Conservation (phyloP, 2,113 vertebrate genomes). For the Pangasianodon hypophthalmus region DNA sequence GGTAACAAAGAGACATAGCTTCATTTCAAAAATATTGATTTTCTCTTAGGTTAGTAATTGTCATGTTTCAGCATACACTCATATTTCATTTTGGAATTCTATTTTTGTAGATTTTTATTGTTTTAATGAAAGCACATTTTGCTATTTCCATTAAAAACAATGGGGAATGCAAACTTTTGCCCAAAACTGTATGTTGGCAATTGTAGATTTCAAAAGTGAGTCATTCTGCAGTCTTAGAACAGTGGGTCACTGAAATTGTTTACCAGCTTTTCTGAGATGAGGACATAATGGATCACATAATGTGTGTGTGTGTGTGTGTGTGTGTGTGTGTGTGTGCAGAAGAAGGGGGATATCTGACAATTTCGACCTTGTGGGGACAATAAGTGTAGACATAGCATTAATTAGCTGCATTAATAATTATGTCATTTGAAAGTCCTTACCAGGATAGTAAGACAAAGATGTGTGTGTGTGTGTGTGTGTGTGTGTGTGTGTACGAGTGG, state of each 20-base stretch:
- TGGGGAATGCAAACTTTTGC: background rate
- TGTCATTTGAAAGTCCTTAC: too few relatives aligned
- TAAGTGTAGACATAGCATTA: too few relatives aligned
- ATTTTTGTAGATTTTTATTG: background rate
- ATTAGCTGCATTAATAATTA: too few relatives aligned
- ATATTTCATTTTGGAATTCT: background rate
- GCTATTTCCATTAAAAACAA: background rate
- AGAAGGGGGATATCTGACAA: too few relatives aligned
- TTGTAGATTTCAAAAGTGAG: background rate
- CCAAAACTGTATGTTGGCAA: background rate
- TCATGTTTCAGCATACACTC: background rate
- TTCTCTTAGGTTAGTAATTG: background rate
- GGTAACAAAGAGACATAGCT: background rate
- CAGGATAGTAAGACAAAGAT: too few relatives aligned
- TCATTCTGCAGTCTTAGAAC: background rate
- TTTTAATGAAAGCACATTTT: background rate
- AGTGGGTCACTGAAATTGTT: background rate
- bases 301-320: background rate
- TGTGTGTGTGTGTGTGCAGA: slow-evolving; percentile 1
- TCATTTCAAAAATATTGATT: background rate
- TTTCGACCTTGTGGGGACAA: too few relatives aligned
- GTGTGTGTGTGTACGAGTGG: too few relatives aligned
- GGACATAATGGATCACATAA: background rate
- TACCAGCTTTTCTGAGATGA: background rate
- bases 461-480: too few relatives aligned